Conservation (phyloP, 2,113 vertebrate species). For the Eolophus roseicapilla region DNA sequence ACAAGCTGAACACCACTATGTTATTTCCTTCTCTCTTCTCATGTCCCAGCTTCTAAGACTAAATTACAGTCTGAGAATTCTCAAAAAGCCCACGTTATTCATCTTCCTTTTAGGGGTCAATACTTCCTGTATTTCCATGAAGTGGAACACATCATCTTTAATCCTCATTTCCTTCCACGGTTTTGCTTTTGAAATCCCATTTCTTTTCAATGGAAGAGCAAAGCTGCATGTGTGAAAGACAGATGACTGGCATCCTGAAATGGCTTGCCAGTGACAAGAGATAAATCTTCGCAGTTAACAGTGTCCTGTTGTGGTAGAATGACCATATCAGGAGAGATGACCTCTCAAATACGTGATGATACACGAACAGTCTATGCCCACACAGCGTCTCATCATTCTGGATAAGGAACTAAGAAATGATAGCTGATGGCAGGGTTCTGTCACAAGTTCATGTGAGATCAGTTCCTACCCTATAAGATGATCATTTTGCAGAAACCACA, state of each 20-base stretch:
- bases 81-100: background rate
- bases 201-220: background rate
- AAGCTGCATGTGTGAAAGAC: background rate
- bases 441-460: background rate
- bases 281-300: background rate
- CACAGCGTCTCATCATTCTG: background rate
- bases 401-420: background rate
- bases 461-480: background rate
- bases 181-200: background rate
- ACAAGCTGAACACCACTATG: background rate
- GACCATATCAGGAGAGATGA: background rate
- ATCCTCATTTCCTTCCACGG: background rate
- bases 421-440: background rate
- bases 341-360: background rate
- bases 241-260: background rate
- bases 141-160: background rate
- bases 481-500: background rate
- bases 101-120: background rate
- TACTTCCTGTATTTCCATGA: background rate
- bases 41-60: background rate
- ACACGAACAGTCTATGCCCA: background rate
- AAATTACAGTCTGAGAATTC: background rate
- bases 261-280: background rate
- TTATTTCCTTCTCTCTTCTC: background rate
- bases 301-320: background rate